Conservation (phyloP, 2,113 vertebrate genomes). For the Microcebus murinus region DNA sequence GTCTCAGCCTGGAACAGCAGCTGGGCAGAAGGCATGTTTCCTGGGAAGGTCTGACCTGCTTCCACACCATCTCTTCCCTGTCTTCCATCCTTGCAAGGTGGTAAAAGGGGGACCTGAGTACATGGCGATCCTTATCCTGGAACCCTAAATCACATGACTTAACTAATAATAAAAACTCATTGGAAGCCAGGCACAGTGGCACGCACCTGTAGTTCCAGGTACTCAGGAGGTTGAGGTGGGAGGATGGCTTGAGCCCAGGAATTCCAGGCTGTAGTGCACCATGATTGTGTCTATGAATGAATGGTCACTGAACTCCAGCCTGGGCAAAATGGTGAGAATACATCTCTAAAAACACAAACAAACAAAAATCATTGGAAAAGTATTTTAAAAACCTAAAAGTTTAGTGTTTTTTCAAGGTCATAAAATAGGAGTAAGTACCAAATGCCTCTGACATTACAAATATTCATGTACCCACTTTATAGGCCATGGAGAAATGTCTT, state of each 20-base stretch:
- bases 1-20: neutral
- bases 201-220: neutral
- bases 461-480: neutral
- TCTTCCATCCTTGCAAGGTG: neutral
- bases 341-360: neutral
- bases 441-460: neutral
- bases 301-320: neutral
- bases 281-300: neutral
- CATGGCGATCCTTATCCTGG: neutral
- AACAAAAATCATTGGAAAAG: neutral
- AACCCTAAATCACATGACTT: neutral
- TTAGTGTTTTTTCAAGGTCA: neutral
- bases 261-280: neutral
- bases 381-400: neutral
- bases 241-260: neutral
- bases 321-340: neutral
- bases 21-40: neutral
- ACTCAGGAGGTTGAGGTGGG: neutral
- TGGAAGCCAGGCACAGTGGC: neutral
- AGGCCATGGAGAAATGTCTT: neutral
- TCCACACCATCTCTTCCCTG: neutral
- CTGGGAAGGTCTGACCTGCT: neutral
- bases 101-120: neutral
- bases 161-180: neutral
- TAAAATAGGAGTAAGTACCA: neutral